Conservation (phyloP, 2,888 invertebrate species). For the Cheilosia variabilis region DNA sequence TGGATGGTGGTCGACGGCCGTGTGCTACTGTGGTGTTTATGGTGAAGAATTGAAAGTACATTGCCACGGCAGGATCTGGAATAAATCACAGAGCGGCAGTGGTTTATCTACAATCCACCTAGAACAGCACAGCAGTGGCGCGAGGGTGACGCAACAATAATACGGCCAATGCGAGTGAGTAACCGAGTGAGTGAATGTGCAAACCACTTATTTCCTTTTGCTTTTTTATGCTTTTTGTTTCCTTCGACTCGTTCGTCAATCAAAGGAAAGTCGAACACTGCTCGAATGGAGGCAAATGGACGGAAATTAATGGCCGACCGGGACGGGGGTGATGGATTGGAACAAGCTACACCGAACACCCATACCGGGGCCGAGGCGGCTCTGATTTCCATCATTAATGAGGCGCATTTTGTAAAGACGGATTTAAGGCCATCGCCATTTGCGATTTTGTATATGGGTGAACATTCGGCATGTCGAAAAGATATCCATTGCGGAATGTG, state of each 20-base stretch:
- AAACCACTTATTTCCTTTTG: constrained; percentile 44
- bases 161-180: constrained; percentile 62
- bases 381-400: constrained; percentile 71
- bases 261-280: constrained; percentile 70
- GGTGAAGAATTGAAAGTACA: constrained; percentile 51
- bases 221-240: constrained; percentile 24
- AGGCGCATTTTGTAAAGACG: constrained; percentile 65
- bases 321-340: background rate
- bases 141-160: constrained; percentile 52
- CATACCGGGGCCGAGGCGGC: constrained; percentile 6
- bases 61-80: constrained; percentile 56
- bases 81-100: constrained; percentile 58
- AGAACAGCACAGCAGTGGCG: background rate
- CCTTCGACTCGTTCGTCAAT: constrained; percentile 61
- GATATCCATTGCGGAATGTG: constrained; percentile 36
- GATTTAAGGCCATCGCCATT: constrained; percentile 68
- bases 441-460: constrained; percentile 27
- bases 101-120: constrained; percentile 38
- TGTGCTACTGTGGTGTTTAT: constrained; percentile 9
- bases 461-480: constrained; percentile 20
- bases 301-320: constrained; percentile 61
- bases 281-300: constrained; percentile 56
- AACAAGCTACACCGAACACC: background rate
- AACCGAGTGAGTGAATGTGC: constrained; percentile 51
- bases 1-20: constrained; percentile 3